These are phyloP conservation scores for Caenorhabditis imperialis DNA, from an alignment of 2,888 invertebrate genomes.

Conservation along the genomic window DNA sequence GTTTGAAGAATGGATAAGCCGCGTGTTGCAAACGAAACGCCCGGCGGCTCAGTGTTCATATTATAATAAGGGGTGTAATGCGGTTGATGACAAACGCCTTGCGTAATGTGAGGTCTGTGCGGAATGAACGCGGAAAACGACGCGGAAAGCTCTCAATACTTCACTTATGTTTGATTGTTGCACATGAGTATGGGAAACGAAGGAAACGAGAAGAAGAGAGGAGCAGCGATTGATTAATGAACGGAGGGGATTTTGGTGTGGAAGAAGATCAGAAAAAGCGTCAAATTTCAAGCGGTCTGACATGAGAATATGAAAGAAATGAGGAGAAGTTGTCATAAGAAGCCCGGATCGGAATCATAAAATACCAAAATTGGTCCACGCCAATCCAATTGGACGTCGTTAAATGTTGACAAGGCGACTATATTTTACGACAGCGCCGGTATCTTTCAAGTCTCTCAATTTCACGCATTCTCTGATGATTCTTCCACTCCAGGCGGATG, in stretches of 20 bases:
- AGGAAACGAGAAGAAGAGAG: not conserved
- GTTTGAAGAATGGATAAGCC: conserved; percentile 36
- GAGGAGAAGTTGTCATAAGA: conserved; percentile 5
- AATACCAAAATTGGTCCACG: conserved; percentile 48
- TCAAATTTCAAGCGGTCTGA: not conserved
- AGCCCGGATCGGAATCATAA: conserved; percentile 38
- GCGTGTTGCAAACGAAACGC: conserved; percentile 2
- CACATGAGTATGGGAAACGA: conserved; percentile 24
- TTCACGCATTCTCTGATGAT: not conserved
- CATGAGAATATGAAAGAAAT: conserved; percentile 6
- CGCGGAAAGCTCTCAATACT: conserved; percentile 6
- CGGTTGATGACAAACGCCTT: conserved; percentile 57
- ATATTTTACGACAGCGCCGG: conserved; percentile 54
- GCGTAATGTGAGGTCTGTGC: conserved; percentile 52
- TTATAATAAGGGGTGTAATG: conserved; percentile 55
- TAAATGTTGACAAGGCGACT: conserved; percentile 56
- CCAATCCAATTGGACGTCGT: conserved; percentile 56
- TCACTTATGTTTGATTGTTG: conserved; percentile 49
- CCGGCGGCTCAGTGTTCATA: conserved; percentile 44
- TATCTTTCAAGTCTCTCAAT: conserved; percentile 12
- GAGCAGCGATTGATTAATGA: conserved; percentile 26
- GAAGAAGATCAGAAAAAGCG: not conserved
- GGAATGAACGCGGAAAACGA: conserved; percentile 24
- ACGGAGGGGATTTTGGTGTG: not conserved
- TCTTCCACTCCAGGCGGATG: conserved; percentile 3